A percentile compares a stretch with the other conserved stretches of the same genome.
These are phyloP conservation scores for Paradisaea rubra DNA, from an alignment of 2,113 vertebrate genomes.

Conservation along the genomic window DNA sequence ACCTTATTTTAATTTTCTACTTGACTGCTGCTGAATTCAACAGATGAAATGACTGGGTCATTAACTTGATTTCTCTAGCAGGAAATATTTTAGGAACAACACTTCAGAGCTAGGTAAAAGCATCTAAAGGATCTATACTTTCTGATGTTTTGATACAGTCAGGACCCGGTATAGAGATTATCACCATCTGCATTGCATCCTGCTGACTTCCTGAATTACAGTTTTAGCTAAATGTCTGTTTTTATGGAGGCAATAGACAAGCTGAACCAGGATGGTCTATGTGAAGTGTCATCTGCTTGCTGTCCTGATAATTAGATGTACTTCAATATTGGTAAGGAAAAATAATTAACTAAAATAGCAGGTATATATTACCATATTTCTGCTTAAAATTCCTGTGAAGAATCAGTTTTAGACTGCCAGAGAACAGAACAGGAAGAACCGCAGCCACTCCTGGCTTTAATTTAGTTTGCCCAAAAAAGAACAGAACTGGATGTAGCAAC, in stretches of 20 bases:
- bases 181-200: background rate
- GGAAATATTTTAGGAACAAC: background rate
- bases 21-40: background rate
- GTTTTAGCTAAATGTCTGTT: background rate
- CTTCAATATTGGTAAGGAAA: background rate
- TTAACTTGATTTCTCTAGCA: background rate
- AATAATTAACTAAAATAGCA: background rate
- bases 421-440: background rate
- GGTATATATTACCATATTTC: background rate
- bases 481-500: background rate
- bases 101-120: background rate
- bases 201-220: background rate
- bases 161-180: background rate
- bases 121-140: background rate
- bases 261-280: background rate
- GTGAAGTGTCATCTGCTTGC: background rate
- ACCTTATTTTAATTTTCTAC: background rate
- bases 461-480: background rate
- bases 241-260: background rate
- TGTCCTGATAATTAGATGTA: background rate
- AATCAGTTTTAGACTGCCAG: background rate
- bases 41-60: background rate
- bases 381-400: background rate
- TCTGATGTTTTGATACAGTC: background rate
- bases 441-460: background rate